Conservation (phyloP, 2,888 invertebrate species). For the Colostygia pectinataria region DNA sequence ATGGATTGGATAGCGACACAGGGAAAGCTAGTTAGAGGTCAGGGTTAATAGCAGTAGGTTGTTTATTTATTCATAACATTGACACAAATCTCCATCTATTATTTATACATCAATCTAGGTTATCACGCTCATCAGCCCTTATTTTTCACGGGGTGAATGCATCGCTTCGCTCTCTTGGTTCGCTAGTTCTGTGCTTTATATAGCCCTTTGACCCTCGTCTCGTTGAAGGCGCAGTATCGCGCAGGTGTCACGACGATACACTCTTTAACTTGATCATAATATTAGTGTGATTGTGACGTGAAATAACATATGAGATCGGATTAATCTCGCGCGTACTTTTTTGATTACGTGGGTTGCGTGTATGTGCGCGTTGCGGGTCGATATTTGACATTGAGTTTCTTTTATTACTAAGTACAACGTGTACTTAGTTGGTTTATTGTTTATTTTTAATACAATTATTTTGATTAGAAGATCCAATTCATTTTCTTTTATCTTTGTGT, state of each 20-base stretch:
- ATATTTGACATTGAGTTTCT: neutral
- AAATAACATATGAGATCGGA: no score
- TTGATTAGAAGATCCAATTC: no score
- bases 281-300: neutral
- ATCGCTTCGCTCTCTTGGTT: constrained; percentile 56
- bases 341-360: constrained; percentile 7
- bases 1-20: no score
- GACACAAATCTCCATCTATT: constrained; percentile 10
- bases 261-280: constrained; percentile 24
- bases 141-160: constrained; percentile 61
- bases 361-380: constrained; percentile 11
- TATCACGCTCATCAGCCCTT: constrained; percentile 57
- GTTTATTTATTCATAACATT: neutral
- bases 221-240: constrained; percentile 47
- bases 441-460: no score
- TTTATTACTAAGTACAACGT: no score
- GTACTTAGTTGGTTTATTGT: no score
- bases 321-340: neutral
- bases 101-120: constrained; percentile 48
- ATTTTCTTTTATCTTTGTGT: no score
- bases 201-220: constrained; percentile 52
- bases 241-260: constrained; percentile 48
- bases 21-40: no score
- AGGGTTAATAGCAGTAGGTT: no score
- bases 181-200: constrained; percentile 57